Evolutionary conservation across 2,113 vertebrate species (phyloP), one percentile per base, ranked within the genome.

Genomic region (Entomyzon cyanotis): DNA sequence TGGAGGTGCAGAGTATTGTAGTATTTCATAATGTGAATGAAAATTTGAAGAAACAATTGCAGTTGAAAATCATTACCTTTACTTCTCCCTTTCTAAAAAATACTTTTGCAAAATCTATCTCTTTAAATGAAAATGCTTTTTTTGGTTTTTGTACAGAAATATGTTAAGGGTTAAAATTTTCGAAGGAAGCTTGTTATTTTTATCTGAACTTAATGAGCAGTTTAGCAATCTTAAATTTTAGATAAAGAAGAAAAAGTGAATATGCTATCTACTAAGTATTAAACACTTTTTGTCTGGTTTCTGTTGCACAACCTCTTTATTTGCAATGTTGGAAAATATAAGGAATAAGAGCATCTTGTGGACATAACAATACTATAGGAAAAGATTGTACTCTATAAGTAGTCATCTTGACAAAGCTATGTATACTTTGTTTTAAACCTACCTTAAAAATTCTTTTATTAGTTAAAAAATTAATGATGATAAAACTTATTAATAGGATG

Each of bases 371-470:
- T 37, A 37, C 7, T 49, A 13, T 14, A 87, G 70, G 55, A 84
- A 92, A 86, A 44, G 79, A 27, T 3, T 21, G 4, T 80, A 33
- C 41, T 70, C 18, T 89, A 28, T 59, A 73, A 81, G 90, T 67
- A 69, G 42, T 92, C 73, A 89, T 87, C 64, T 84, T 90, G 89
- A 70, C 21, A 76, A 93, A 95, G 55, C 14, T 59, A 7, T 74
- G 14, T 81, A 27, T 33, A 12, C 11, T 93, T 84, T 55, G 14
- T 81, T 83, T 94, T 89, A 94, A 89, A 80, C 71, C 69, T 84
- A 84, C 53, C 80, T 89, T 77, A 31, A 89, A 97, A 96, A 71
- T 73, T 52, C 41, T 95, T 96, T 95, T 92, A 84, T 89, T 94
- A 84, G 59, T 52, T 96, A 84, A 95, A 87, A 94, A 94, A 80